A percentile compares a stretch with the other conserved stretches of the same genome.
Evolutionary conservation across 2,888 invertebrate genomes (phyloP).

Genomic region (Agonum fuliginosum): DNA sequence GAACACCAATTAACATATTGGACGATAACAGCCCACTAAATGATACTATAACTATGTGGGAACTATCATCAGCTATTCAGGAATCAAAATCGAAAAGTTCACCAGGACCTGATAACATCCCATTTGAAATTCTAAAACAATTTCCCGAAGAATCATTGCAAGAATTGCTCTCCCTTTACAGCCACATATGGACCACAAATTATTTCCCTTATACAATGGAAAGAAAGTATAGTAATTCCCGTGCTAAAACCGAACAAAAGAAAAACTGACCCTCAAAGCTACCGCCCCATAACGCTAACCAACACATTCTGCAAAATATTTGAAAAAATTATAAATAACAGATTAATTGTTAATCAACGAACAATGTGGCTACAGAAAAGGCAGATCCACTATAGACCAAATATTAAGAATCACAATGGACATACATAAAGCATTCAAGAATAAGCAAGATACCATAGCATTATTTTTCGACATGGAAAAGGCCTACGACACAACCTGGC

Average conservation of each 20-base stretch:
- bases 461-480: no score
- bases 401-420: slow-evolving; percentile 1
- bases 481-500: slow-evolving; percentile 1
- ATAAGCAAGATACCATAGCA: not conserved
- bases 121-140: slow-evolving; percentile 26
- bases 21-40: not conserved
- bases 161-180: slow-evolving; percentile 12
- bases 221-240: not conserved
- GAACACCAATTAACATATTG: not conserved
- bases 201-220: slow-evolving; percentile 14
- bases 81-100: not conserved
- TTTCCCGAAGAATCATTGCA: not conserved
- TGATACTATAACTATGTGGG: not conserved
- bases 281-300: not conserved
- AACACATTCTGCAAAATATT: not conserved
- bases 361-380: not conserved
- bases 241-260: slow-evolving; percentile 6
- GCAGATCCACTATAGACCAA: slow-evolving; percentile 10
- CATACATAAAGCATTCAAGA: not conserved
- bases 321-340: not conserved
- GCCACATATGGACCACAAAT: slow-evolving; percentile 1
- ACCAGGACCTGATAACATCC: slow-evolving; percentile 21
- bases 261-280: slow-evolving; percentile 7
- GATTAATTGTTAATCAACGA: slow-evolving; percentile 3
- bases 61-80: not conserved